Conservation (phyloP, 2,888 invertebrate species). For the Rhamphomyia laevipes region DNA sequence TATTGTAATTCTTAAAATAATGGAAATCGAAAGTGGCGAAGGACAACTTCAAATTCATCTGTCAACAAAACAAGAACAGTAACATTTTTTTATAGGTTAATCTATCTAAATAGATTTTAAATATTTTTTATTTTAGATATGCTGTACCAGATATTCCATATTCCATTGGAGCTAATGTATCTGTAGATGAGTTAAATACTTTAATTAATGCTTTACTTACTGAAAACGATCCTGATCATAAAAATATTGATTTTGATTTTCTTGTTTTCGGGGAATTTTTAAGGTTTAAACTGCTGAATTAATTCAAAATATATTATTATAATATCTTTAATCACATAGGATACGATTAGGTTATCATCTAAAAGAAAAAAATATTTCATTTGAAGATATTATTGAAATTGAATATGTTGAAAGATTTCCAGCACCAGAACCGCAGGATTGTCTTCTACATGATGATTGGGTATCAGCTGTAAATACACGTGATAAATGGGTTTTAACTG, state of each 20-base stretch:
- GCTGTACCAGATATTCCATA: constrained; percentile 77
- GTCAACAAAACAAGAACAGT: constrained; percentile 71
- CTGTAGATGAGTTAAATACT: constrained; percentile 57
- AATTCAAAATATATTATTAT: background rate
- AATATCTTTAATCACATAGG: constrained; percentile 9
- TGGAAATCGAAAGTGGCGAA: constrained; percentile 36
- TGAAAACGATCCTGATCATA: constrained; percentile 39
- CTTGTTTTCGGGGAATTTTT: constrained; percentile 74
- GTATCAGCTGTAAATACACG: constrained; percentile 73
- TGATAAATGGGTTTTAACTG: constrained; percentile 72
- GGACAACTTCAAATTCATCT: constrained; percentile 67
- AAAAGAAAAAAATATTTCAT: constrained; percentile 59
- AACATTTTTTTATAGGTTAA: constrained; percentile 30
- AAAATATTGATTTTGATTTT: constrained; percentile 70
- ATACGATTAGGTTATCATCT: constrained; percentile 57
- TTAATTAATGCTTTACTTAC: constrained; percentile 67
- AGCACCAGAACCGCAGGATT: constrained; percentile 85
- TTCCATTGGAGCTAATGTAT: constrained; percentile 64
- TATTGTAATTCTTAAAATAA: constrained; percentile 10
- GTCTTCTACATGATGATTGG: constrained; percentile 94
- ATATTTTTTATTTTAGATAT: constrained; percentile 46
- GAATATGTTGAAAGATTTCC: constrained; percentile 87
- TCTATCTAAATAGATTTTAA: background rate
- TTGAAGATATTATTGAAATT: constrained; percentile 75
- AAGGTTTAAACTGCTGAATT: constrained; percentile 38